Evolutionary conservation across 2,113 vertebrate genomes (phyloP).

Genomic region (Lepisosteus oculatus): DNA sequence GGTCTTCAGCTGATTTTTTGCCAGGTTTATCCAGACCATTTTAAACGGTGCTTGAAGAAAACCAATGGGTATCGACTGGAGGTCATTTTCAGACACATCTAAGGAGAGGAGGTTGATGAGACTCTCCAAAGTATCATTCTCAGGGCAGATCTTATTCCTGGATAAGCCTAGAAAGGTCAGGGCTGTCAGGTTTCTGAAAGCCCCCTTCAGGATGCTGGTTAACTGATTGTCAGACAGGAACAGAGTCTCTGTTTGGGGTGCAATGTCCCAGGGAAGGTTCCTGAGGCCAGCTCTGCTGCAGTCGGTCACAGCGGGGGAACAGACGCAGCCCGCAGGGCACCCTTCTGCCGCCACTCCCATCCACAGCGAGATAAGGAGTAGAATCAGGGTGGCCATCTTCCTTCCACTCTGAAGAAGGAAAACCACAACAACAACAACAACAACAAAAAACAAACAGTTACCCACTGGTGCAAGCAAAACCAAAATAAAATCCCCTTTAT

Average conservation of each 20-base stretch:
- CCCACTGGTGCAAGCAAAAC: no score
- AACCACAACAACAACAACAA: no score
- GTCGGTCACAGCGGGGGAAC: not conserved
- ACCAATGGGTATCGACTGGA: not conserved
- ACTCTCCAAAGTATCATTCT: constrained; percentile 10
- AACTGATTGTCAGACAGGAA: constrained; percentile 2
- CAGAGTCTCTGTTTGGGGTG: not conserved
- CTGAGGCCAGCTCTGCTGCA: not conserved
- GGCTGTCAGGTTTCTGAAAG: not conserved
- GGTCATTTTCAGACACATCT: not conserved
- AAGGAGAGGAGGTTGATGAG: not conserved
- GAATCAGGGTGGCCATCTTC: not conserved
- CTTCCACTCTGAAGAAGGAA: not conserved
- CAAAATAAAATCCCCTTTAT: no score
- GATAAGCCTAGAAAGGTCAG: not conserved
- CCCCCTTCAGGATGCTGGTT: not conserved
- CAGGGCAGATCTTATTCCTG: not conserved
- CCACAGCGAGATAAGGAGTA: not conserved
- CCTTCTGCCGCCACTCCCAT: not conserved
- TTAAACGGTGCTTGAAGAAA: not conserved
- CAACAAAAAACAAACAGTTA: no score
- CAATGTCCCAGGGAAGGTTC: not conserved
- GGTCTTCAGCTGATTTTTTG: not conserved
- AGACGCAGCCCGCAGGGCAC: not conserved
- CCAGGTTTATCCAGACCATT: constrained; percentile 9